Evolutionary conservation across 2,888 invertebrate genomes (phyloP).

Genomic region (Chrysina gloriosa): DNA sequence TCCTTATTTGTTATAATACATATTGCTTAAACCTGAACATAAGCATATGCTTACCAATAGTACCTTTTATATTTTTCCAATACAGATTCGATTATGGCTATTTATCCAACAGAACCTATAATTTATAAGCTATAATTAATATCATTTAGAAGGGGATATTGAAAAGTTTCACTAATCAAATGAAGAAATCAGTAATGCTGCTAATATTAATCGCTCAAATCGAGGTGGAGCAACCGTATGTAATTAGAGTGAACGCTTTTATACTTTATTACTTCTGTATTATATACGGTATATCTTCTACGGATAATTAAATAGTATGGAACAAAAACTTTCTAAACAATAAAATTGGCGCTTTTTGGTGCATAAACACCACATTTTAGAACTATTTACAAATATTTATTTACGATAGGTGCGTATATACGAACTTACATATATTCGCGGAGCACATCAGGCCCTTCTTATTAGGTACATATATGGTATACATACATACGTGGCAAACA

Average conservation of each 20-base stretch:
- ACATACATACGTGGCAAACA: too few species aligned
- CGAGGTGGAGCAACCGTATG: neutral
- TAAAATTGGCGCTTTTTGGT: slow-evolving; percentile 1
- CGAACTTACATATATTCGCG: too few species aligned
- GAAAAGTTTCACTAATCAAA: slow-evolving; percentile 2
- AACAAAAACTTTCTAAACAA: slow-evolving; percentile 4
- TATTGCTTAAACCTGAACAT: neutral
- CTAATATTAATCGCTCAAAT: neutral
- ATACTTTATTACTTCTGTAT: neutral
- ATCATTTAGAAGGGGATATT: neutral
- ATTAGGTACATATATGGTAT: too few species aligned
- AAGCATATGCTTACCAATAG: neutral
- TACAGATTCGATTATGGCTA: neutral
- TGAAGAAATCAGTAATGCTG: slow-evolving; percentile 5
- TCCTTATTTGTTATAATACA: neutral
- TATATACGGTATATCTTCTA: neutral
- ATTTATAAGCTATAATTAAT: neutral
- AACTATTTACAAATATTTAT: too few species aligned
- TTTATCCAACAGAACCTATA: neutral
- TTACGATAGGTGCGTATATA: too few species aligned
- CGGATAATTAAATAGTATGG: neutral
- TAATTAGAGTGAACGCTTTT: slow-evolving; percentile 3
- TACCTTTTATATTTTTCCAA: neutral
- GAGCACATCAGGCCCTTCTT: too few species aligned
- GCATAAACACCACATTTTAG: neutral